Evolutionary conservation across 2,113 vertebrate species (phyloP).

Genomic region (Parus major): DNA sequence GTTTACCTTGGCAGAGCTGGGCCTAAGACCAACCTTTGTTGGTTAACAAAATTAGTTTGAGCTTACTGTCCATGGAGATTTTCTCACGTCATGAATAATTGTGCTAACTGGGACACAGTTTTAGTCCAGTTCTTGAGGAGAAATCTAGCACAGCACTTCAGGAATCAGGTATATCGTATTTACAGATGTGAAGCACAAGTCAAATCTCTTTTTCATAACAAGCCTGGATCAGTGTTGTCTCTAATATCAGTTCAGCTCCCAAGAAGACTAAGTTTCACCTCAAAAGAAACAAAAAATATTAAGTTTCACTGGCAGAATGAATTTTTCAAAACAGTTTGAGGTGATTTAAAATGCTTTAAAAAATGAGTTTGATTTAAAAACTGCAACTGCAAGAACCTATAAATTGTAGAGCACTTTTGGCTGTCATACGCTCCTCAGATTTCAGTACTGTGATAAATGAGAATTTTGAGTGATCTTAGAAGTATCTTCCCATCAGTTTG

Average conservation of each 20-base stretch:
- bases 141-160: not conserved
- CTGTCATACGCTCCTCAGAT: not conserved
- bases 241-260: not conserved
- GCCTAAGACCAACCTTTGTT: not conserved
- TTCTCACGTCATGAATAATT: not conserved
- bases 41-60: not conserved
- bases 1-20: constrained; percentile 47
- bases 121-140: not conserved
- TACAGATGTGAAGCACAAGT: not conserved
- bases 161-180: not conserved
- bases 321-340: not conserved
- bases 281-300: not conserved
- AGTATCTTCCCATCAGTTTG: not conserved
- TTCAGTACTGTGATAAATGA: not conserved
- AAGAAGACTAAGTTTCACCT: not conserved
- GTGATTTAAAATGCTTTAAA: not conserved
- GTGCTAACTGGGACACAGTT: not conserved
- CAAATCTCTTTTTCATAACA: not conserved
- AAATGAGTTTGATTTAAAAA: not conserved
- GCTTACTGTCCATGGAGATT: not conserved
- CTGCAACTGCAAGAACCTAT: not conserved
- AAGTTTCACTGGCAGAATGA: not conserved
- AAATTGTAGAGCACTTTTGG: not conserved
- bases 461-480: not conserved
- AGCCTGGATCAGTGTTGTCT: not conserved